Evolutionary conservation across 2,888 invertebrate genomes (phyloP), one percentile per base, ranked within the genome.

Genomic region (Sarcophaga caerulescens): DNA sequence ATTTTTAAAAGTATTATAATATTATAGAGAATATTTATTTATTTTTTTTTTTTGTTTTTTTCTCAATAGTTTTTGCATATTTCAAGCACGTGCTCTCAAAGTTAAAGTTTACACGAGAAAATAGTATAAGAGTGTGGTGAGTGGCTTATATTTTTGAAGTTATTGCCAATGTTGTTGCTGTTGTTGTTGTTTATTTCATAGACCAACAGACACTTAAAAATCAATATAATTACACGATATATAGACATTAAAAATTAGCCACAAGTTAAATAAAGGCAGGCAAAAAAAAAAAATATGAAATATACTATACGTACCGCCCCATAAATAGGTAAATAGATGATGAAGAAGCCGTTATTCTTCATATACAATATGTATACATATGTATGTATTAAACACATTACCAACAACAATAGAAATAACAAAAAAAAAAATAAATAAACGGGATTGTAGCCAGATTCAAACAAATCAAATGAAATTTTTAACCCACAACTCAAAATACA

Each of bases 11-110:
- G 60, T 66, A 44, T 44, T 66, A 44, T 44, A 35, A n/a, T 66
- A 66, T 44, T 52, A 52, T 52, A 14, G 52, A 14, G 52, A 17
- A 52, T 52, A 52, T 52, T 65, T 60, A 44, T 25, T 52, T 60
- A 23, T n/a, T 23, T 63, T 78, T 65, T 75, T 65, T 25, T 65
- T 17, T 19, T 44, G 44, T 44, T 35, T 68, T 76, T 60, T 44
- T 44, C 35, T 81, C 23, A 62, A 23, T 57, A 79, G 35, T 63
- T 81, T 85, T 66, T 85, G 52, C 85, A 82, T 82, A 82, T 79
- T 85, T 85, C 57, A 82, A 85, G 85, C 85, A 85, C 82, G 85
- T 85, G 82, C 85, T 82, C 85, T 82, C 63, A 25, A 79, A 52
- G 79, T 85, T 76, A 66, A 79, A 79, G 81, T 85, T 85, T 74